phyloP scores from a whole-genome alignment of 2,888 invertebrate species.

The Meliscaeva auricollis region DNA sequence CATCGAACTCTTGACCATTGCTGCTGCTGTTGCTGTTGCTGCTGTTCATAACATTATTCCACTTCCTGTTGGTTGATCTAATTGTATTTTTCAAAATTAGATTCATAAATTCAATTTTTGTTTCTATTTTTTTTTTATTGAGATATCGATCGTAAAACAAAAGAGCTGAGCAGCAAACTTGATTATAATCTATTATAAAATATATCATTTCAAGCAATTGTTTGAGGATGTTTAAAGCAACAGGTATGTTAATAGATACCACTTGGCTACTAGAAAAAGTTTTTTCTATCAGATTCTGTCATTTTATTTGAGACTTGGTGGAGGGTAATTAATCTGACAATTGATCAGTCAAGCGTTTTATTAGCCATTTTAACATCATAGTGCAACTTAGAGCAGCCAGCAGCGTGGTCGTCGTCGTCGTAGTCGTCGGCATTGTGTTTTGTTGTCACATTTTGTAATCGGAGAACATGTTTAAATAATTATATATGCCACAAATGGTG shows the following conservation, averaged over 20 bases:
- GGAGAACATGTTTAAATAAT: constrained; percentile 14
- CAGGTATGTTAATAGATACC: constrained; percentile 15
- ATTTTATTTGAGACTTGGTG: constrained; percentile 8
- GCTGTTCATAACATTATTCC: constrained; percentile 22
- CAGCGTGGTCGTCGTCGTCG: constrained; percentile 4
- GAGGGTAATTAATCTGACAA: constrained; percentile 68
- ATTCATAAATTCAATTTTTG: constrained; percentile 30
- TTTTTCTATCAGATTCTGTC: constrained; percentile 11
- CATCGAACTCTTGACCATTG: constrained; percentile 65
- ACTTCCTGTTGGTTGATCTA: constrained; percentile 60
- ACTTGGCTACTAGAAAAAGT: constrained; percentile 9
- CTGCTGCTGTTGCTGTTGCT: constrained; percentile 35
- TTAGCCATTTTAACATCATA: constrained; percentile 31
- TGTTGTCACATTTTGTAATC: background rate
- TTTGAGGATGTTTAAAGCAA: constrained; percentile 51
- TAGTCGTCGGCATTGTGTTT: background rate
- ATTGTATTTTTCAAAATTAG: constrained; percentile 42
- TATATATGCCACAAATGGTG: background rate
- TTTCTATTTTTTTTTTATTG: background rate
- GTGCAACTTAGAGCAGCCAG: no score
- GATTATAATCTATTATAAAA: constrained; percentile 32
- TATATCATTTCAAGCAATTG: constrained; percentile 13
- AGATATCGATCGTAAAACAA: constrained; percentile 50
- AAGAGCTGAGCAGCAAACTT: constrained; percentile 62
- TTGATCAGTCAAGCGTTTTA: constrained; percentile 73